A percentile compares a stretch with the other conserved stretches of the same genome.
Evolutionary conservation across 2,113 vertebrate genomes (phyloP).

Genomic region (Puma concolor): DNA sequence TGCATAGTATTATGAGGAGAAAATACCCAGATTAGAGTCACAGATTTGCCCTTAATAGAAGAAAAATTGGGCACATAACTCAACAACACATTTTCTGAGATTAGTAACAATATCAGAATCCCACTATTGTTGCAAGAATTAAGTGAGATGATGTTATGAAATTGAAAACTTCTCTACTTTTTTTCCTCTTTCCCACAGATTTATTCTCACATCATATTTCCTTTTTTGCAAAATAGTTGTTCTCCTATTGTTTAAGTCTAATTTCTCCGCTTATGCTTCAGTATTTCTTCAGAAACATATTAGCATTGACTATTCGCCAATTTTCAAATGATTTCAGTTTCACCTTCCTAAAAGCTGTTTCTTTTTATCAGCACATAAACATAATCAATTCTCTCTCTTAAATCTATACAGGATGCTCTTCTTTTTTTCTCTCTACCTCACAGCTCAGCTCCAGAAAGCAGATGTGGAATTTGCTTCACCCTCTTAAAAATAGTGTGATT

Average conservation of each 20-base stretch:
- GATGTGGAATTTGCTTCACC: neutral
- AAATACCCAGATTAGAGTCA: neutral
- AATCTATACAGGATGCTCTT: neutral
- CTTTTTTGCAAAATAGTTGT: neutral
- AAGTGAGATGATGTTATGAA: neutral
- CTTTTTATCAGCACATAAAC: neutral
- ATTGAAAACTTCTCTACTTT: neutral
- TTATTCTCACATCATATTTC: neutral
- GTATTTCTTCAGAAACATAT: constrained; percentile 1
- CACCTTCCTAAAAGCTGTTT: neutral
- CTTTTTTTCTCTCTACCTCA: neutral
- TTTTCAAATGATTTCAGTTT: constrained; percentile 25
- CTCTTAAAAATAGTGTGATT: neutral
- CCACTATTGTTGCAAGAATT: neutral
- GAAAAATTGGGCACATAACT: neutral
- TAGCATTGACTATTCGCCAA: neutral
- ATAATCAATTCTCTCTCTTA: neutral
- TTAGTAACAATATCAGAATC: neutral
- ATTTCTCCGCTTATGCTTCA: neutral
- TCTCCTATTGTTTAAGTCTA: neutral
- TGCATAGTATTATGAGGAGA: neutral
- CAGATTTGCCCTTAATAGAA: neutral
- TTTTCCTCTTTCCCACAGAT: neutral
- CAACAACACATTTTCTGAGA: neutral
- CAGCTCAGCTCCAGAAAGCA: neutral